These are phyloP conservation scores for Fregata magnificens DNA, from an alignment of 2,113 vertebrate species.

Conservation along the genomic window DNA sequence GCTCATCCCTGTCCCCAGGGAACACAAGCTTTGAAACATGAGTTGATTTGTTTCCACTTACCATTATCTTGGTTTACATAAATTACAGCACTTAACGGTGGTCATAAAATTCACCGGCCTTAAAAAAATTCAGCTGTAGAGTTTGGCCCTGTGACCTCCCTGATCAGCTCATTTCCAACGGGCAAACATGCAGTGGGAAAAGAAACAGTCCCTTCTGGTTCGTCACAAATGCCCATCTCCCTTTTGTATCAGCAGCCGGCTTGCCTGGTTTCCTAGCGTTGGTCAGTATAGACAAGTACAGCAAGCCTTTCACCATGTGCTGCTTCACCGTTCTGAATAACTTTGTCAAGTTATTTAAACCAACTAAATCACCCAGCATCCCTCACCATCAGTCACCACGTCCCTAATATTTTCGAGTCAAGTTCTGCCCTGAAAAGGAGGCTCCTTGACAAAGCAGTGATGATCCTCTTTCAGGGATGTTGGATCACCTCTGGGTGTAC, in stretches of 20 bases:
- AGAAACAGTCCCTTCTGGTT: neutral
- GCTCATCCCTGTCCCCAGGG: neutral
- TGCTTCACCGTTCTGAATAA: neutral
- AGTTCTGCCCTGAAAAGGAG: neutral
- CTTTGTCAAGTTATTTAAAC: neutral
- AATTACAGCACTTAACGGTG: neutral
- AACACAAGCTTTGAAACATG: neutral
- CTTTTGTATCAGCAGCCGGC: neutral
- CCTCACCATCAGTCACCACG: neutral
- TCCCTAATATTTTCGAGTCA: neutral
- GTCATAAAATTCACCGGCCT: slow-evolving; percentile 15
- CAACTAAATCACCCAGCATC: neutral
- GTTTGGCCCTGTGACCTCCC: neutral
- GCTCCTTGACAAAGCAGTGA: neutral
- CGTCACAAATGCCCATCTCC: neutral
- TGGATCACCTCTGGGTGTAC: neutral
- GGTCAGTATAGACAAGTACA: neutral
- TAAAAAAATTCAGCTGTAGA: slow-evolving; percentile 8
- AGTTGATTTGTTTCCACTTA: slow-evolving; percentile 20
- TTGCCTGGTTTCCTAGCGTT: neutral
- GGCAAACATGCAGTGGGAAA: neutral
- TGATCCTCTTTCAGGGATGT: neutral
- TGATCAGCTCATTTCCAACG: neutral
- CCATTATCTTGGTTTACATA: slow-evolving; percentile 39
- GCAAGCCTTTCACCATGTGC: neutral